A percentile compares a stretch with the other conserved stretches of the same genome.
Evolutionary conservation across 1,140 invertebrate genomes (phyloP).

Genomic region (Saccostrea echinata): DNA sequence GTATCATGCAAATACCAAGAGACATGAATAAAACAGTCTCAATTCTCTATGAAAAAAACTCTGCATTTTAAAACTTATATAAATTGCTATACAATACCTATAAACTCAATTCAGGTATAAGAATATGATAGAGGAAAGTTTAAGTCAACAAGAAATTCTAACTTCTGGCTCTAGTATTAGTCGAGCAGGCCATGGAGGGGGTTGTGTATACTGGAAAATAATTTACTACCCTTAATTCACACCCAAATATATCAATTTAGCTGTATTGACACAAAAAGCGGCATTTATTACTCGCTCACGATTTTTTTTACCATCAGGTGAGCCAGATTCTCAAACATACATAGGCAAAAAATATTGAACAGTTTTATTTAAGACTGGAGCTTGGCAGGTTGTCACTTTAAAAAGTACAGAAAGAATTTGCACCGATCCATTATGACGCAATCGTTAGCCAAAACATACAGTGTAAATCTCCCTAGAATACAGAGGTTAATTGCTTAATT

Average conservation of each 20-base stretch:
- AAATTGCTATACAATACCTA: background rate
- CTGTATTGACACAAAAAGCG: conserved; percentile 26
- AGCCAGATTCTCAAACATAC: conserved; percentile 23
- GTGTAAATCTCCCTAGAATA: background rate
- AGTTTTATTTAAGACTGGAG: background rate
- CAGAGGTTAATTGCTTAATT: conserved; percentile 28
- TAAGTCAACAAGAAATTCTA: conserved; percentile 28
- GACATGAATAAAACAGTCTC: background rate
- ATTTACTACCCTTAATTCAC: conserved; percentile 39
- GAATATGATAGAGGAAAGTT: conserved; percentile 15
- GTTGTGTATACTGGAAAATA: conserved; percentile 37
- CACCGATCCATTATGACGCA: background rate
- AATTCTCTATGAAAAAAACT: background rate
- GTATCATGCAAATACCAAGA: background rate
- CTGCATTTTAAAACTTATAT: background rate
- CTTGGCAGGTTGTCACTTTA: conserved; percentile 1
- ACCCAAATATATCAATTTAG: conserved; percentile 32
- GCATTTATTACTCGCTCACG: conserved; percentile 15
- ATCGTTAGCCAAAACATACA: background rate
- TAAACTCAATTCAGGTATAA: conserved; percentile 6
- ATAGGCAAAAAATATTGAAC: background rate
- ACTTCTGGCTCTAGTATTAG: conserved; percentile 22
- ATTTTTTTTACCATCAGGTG: background rate
- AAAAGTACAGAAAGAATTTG: background rate
- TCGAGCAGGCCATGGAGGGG: background rate